A percentile compares a stretch with the other conserved stretches of the same genome.
Conservation (phyloP, 2,113 vertebrate species). For the Pica pica region DNA sequence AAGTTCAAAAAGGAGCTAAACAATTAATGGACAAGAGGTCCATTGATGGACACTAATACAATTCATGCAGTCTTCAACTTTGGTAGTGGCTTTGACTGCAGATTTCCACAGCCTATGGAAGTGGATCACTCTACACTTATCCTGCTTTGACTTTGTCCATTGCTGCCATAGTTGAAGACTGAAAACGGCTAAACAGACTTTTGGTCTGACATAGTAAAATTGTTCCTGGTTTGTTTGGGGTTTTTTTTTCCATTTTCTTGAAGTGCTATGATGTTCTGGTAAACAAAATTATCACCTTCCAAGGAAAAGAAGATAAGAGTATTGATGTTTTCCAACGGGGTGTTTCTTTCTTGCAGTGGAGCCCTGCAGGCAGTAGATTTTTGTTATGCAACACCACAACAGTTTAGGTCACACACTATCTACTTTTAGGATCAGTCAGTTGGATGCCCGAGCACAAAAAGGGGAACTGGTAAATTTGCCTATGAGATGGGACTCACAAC, state of each 20-base stretch:
- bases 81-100: background rate
- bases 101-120: background rate
- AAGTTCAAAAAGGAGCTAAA: background rate
- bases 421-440: background rate
- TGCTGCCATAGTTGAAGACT: background rate
- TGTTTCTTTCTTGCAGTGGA: background rate
- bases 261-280: background rate
- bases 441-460: background rate
- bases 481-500: background rate
- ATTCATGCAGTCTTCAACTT: background rate
- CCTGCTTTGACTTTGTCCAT: background rate
- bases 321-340: background rate
- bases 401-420: rapidly evolving
- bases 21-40: background rate
- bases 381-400: background rate
- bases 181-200: background rate
- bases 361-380: background rate
- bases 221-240: background rate
- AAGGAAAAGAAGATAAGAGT: background rate
- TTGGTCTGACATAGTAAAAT: background rate
- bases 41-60: background rate
- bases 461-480: background rate
- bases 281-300: background rate
- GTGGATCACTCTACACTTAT: background rate
- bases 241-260: background rate